Base-by-base conservation (phyloP, 37 sponge, comb jelly and placozoan genomes). In the Chondrosia reniformis region DNA sequence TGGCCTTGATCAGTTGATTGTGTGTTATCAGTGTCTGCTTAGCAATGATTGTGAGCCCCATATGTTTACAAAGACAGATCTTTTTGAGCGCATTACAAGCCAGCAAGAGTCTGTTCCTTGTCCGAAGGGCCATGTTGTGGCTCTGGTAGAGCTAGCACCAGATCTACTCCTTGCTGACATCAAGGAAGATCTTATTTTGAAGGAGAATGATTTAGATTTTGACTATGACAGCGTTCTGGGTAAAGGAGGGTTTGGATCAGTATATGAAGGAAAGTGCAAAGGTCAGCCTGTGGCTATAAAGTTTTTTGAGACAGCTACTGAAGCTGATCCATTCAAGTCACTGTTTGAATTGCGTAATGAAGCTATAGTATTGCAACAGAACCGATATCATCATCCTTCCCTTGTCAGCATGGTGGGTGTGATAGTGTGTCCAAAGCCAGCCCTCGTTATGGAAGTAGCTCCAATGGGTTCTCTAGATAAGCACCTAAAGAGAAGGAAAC, bases 201-300 rank as follows among this genome's bases (percentile, higher is more conserved):
- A 81, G 21, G 55, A 63, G 17, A 62, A 69, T 9, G 87, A 95
- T 28, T 40, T 95, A 37, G 71, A 28, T 21, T 91, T 85, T 64
- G 39, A 83, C 45, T 78, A 83, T 0, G 67, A 89, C 27, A 75
- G 75, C 25, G 67, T 80, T 8, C 92, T 95, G 4, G 92, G 96
- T 6, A 75, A 79, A 40, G 96, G 96, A 30, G 92, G 89, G 25
- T 95, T 83, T 67, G 96, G 92, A 15, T 79, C 83, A 8, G 96
- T 95, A 31, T 91, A 83, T 49, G 52, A 75, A 39, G 96, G 96
- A 0, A 77, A 81, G 3, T 86, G 84, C 46, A 46, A 73, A 1
- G 87, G 74, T 0, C 79, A 86, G 54, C 67, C 87, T 22, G 90
- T 95, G 8, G 92, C 93, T 58, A 84, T 95, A 41, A 92, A 94